Evolutionary conservation across 1,140 invertebrate genomes (phyloP).

Genomic region (Chelonus insularis): DNA sequence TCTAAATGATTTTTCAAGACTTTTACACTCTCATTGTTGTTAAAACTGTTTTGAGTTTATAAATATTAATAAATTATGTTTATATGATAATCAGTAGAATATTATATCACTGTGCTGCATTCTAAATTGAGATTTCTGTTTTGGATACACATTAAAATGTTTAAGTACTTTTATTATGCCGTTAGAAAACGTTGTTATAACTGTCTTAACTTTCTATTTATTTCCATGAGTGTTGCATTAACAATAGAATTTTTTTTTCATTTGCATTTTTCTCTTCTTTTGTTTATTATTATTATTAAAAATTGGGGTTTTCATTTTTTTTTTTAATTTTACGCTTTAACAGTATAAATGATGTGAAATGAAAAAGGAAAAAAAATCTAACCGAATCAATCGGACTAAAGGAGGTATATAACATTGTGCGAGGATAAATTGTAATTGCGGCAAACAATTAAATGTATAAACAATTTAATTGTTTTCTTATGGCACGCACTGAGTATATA

Average conservation of each 20-base stretch:
- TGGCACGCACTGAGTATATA: constrained; percentile 25
- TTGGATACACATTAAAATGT: neutral
- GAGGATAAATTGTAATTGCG: constrained; percentile 2
- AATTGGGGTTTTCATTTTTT: neutral
- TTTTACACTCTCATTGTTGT: too few relatives aligned
- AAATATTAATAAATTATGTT: too few relatives aligned
- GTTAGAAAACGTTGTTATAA: too few relatives aligned
- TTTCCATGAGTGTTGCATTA: constrained; percentile 14
- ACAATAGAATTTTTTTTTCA: neutral
- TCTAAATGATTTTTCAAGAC: too few relatives aligned
- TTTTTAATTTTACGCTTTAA: neutral
- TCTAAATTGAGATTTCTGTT: neutral
- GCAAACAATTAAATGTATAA: neutral
- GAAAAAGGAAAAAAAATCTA: constrained; percentile 1
- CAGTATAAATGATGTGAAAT: neutral
- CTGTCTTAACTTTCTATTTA: neutral
- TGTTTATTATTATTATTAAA: neutral
- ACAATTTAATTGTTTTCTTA: neutral
- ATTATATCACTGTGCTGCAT: too few relatives aligned
- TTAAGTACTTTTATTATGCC: constrained; percentile 26
- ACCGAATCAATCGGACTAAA: neutral
- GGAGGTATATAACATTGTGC: constrained; percentile 8
- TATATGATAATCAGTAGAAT: too few relatives aligned
- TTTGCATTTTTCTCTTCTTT: neutral
- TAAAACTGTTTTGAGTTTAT: too few relatives aligned